Base-by-base conservation (phyloP, 1,140 invertebrate genomes). In the Belonocnema kinseyi region DNA sequence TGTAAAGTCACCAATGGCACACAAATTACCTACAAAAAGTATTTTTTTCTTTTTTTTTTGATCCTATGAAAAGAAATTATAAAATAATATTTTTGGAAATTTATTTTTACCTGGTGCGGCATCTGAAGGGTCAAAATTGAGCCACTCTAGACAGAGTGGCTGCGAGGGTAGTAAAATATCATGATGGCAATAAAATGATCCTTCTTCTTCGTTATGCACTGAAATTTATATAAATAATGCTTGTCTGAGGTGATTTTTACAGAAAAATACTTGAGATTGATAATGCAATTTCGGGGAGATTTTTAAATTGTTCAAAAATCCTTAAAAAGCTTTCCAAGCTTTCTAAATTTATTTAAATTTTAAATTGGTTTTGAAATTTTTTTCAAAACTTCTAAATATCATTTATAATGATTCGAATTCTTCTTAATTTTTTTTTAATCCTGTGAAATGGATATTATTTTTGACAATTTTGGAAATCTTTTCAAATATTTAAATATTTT, bases 101-200 rank as follows among this genome's bases (percentile, higher is more conserved):
- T 76, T 58, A 77, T 75, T 70, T 73, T 87, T 90, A 95, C 95
- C 94, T 90, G 93, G 92, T 77, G 92, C 91, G 77, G 90, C 91
- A 88, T 93, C 94, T 80, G 89, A 89, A 50, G 96, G 94, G 90
- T 98, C 95, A 92, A 95, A 97, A 88, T 96, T 95, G 51, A 99
- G 89, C 97, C 97, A 99, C 90, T 99, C 97, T 40, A 99, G 93
- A 85, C 96, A 97, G 10, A 99, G 90, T 7, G 98, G 98, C 88
- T 97, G 97, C 61, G 96, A 94, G 5, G 97, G 95, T 70, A 99
- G 90, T 14, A 98, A 89, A 70, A 98, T 95, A 88, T 99, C 97
- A 91, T 99, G 98, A 88, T 99, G 97, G 12, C 98, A 95, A 89
- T 98, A 99, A 73, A 98, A 94, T 19, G 96, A 96, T 53, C 94